Evolutionary conservation across 2,797 vertebrate genomes (phyloP).

Genomic region (Oreochromis grahami): DNA sequence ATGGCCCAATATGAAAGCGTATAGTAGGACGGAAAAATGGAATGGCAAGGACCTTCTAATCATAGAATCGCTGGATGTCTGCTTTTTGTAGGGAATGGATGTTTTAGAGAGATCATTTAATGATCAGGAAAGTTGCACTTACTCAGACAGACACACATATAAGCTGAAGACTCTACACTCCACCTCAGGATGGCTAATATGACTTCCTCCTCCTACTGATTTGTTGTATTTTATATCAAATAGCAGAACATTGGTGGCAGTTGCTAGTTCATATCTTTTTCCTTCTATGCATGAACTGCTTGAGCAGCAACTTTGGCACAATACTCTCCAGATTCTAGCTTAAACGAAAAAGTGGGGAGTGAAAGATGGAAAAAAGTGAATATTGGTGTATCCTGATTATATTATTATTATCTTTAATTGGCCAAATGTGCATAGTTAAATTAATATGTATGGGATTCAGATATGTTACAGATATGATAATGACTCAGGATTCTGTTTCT

Average conservation of each 20-base stretch:
- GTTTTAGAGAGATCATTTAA: neutral
- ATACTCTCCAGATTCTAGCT: neutral
- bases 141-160: neutral
- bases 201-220: neutral
- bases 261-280: neutral
- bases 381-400: neutral
- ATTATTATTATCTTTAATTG: neutral
- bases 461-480: neutral
- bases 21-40: neutral
- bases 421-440: neutral
- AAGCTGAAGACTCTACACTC: neutral
- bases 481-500: neutral
- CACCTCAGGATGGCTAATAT: neutral
- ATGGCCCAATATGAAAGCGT: constrained; percentile 21
- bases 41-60: neutral
- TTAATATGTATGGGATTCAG: neutral
- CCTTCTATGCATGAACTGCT: neutral
- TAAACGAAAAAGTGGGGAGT: neutral
- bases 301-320: neutral
- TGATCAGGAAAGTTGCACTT: neutral
- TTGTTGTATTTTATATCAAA: neutral
- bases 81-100: neutral
- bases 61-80: neutral
- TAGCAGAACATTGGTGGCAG: neutral
- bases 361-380: neutral